These are phyloP conservation scores for Schrankia costaestrigalis DNA, from an alignment of 2,888 invertebrate genomes.

Conservation along the genomic window DNA sequence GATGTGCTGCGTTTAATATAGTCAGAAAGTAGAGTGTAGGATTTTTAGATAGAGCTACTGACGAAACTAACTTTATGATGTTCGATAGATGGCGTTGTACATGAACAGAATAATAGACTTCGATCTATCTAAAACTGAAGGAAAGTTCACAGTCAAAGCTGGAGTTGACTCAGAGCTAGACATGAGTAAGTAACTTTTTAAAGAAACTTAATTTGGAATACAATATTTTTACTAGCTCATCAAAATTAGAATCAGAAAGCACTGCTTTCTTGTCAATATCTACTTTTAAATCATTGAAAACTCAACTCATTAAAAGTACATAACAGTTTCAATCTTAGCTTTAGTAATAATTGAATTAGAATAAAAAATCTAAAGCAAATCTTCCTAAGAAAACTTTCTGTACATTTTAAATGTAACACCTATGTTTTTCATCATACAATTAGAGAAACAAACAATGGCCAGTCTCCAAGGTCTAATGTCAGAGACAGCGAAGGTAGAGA, in stretches of 20 bases:
- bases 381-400: too few relatives aligned
- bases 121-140: slow-evolving; percentile 80
- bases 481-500: slow-evolving; percentile 85
- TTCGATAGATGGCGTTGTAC: slow-evolving; percentile 80
- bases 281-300: too few relatives aligned
- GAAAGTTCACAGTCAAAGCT: slow-evolving; percentile 86
- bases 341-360: too few relatives aligned
- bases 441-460: slow-evolving; percentile 86
- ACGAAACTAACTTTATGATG: background rate
- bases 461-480: slow-evolving; percentile 87
- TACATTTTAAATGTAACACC: too few relatives aligned
- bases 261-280: too few relatives aligned
- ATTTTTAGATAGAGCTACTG: too few relatives aligned
- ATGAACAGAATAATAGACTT: slow-evolving; percentile 88
- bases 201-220: background rate
- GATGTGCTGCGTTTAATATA: too few relatives aligned
- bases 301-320: too few relatives aligned
- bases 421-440: background rate
- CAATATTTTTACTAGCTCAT: background rate
- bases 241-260: too few relatives aligned
- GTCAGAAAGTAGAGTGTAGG: too few relatives aligned
- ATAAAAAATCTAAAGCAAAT: too few relatives aligned
- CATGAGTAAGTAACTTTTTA: slow-evolving; percentile 74
- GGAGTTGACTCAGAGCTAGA: slow-evolving; percentile 89
- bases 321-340: too few relatives aligned